phyloP scores from a whole-genome alignment of 2,797 vertebrate genomes.

The Parambassis ranga region DNA sequence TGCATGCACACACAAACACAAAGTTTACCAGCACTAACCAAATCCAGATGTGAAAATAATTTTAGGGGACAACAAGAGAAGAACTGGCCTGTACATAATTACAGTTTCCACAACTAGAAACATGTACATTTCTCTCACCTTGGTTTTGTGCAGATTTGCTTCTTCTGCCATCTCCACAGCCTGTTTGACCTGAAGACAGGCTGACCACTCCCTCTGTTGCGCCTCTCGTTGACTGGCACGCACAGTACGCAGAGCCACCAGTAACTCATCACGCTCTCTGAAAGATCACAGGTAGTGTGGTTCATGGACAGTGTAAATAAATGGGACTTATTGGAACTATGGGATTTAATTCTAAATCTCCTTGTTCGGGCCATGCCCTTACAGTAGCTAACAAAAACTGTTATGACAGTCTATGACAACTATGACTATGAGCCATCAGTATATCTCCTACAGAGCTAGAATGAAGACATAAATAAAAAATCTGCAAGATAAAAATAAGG shows the following conservation, averaged over 20 bases:
- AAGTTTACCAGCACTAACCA: not conserved
- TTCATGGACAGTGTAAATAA: no score
- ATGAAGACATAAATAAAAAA: no score
- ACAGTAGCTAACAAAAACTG: not conserved
- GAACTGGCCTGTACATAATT: not conserved
- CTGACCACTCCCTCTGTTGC: slow-evolving; percentile 85
- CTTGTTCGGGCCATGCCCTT: no score
- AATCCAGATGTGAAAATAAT: not conserved
- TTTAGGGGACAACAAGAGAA: not conserved
- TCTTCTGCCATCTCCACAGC: slow-evolving; percentile 91
- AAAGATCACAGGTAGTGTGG: no score
- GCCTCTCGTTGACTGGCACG: slow-evolving; percentile 80
- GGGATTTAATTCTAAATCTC: no score
- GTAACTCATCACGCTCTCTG: slow-evolving; percentile 92
- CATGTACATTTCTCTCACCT: slow-evolving; percentile 54
- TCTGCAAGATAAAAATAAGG: no score
- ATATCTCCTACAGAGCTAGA: no score
- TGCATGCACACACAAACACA: slow-evolving; percentile 50
- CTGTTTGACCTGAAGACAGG: slow-evolving; percentile 89
- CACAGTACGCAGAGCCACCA: slow-evolving; percentile 80
- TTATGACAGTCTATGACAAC: no score
- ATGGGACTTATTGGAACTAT: no score
- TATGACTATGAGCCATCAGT: no score
- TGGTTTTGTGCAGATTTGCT: slow-evolving; percentile 88
- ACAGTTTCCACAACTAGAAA: not conserved